Evolutionary conservation across 2,113 vertebrate species (phyloP).

Genomic region (Tichodroma muraria): DNA sequence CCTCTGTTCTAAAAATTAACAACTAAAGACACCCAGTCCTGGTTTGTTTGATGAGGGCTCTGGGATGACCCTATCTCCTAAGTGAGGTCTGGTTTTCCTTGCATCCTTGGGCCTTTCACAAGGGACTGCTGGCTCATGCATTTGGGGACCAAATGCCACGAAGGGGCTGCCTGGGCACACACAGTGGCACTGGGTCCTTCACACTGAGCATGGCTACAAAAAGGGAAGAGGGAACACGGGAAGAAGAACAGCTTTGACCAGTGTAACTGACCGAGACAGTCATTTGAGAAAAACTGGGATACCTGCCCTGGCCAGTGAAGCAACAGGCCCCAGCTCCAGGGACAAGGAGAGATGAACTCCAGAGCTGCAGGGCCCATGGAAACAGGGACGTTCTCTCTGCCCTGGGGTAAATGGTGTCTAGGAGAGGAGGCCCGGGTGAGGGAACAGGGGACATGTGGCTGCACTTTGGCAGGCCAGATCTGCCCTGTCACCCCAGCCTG

Average conservation of each 20-base stretch:
- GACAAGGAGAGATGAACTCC: background rate
- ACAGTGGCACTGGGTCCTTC: background rate
- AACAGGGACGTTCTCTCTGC: background rate
- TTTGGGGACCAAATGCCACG: background rate
- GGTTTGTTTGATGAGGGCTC: background rate
- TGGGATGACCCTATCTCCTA: background rate
- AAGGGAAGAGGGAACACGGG: background rate
- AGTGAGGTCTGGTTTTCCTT: rapidly evolving
- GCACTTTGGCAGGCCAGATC: background rate
- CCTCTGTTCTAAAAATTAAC: background rate
- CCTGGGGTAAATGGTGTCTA: background rate
- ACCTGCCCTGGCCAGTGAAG: background rate
- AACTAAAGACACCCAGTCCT: background rate
- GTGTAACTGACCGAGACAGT: background rate
- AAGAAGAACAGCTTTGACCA: background rate
- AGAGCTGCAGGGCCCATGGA: background rate
- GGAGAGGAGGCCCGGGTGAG: background rate
- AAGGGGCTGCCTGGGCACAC: background rate
- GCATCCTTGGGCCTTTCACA: background rate
- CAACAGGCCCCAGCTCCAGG: background rate
- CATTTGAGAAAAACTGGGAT: background rate
- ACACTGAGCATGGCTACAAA: background rate
- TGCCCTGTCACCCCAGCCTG: background rate
- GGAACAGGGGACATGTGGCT: background rate
- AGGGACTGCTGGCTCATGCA: background rate